phyloP scores from a whole-genome alignment of 2,113 vertebrate species.

The Percina caprodes region DNA sequence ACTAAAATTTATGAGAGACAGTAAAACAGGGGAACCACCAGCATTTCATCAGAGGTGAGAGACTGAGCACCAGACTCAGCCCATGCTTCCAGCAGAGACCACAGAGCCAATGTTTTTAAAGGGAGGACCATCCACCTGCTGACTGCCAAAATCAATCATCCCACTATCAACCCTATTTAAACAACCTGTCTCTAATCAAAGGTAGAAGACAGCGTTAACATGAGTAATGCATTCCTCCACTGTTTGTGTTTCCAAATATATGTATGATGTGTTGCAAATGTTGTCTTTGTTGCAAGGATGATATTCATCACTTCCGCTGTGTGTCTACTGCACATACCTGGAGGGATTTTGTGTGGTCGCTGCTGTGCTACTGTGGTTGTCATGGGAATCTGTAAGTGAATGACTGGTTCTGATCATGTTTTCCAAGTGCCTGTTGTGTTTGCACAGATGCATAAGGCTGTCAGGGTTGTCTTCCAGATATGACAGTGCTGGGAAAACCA shows the following conservation, averaged over 20 bases:
- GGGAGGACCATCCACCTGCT: constrained; percentile 52
- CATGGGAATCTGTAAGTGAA: constrained; percentile 30
- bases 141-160: constrained; percentile 61
- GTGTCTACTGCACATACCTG: constrained; percentile 42
- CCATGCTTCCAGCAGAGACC: constrained; percentile 25
- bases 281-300: constrained; percentile 25
- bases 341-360: constrained; percentile 22
- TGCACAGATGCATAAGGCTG: constrained; percentile 72
- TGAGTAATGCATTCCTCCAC: constrained; percentile 53
- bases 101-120: constrained; percentile 51
- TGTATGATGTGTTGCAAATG: constrained; percentile 29
- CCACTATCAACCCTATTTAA: constrained; percentile 59
- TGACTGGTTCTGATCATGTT: constrained; percentile 58
- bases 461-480: constrained; percentile 72
- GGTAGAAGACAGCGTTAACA: constrained; percentile 23
- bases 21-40: constrained; percentile 25
- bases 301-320: constrained; percentile 18
- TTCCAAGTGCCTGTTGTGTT: constrained; percentile 65
- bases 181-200: constrained; percentile 56
- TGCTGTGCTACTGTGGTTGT: constrained; percentile 21
- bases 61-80: neutral
- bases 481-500: constrained; percentile 67
- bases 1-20: constrained; percentile 10
- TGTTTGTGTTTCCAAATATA: constrained; percentile 50
- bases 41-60: neutral